These are phyloP conservation scores for Drosophila parabipectinata DNA, from an alignment of 1,140 invertebrate species.

Conservation along the genomic window DNA sequence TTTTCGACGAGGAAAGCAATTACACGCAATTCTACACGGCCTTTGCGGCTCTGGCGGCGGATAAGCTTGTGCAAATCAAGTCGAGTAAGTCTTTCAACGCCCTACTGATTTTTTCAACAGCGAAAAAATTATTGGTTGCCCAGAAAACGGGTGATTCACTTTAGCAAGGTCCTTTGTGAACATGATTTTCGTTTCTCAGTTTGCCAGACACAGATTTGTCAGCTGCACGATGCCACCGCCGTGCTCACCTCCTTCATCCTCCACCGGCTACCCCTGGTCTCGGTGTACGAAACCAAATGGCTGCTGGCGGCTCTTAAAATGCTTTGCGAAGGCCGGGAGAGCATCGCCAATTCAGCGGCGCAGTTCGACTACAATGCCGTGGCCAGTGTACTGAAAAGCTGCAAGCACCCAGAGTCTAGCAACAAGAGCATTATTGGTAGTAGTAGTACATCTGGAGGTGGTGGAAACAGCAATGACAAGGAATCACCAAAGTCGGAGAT, in stretches of 20 bases:
- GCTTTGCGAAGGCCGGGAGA: slow-evolving; percentile 70
- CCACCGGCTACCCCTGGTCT: slow-evolving; percentile 67
- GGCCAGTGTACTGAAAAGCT: slow-evolving; percentile 64
- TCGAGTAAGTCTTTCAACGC: slow-evolving; percentile 87
- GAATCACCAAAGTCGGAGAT: slow-evolving; percentile 86
- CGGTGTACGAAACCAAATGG: slow-evolving; percentile 79
- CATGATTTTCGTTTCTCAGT: slow-evolving; percentile 84
- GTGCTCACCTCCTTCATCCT: slow-evolving; percentile 81
- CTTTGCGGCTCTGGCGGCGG: slow-evolving; percentile 90
- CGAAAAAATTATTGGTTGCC: slow-evolving; percentile 18
- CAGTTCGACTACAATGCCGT: slow-evolving; percentile 77
- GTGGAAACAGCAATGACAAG: slow-evolving; percentile 84
- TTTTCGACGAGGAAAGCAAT: slow-evolving; percentile 89
- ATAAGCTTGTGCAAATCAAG: slow-evolving; percentile 89
- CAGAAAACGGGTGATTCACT: slow-evolving; percentile 38
- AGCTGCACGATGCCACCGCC: slow-evolving; percentile 75
- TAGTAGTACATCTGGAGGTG: slow-evolving; percentile 57
- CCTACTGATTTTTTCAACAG: slow-evolving; percentile 42
- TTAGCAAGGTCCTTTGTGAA: slow-evolving; percentile 9
- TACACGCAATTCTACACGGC: slow-evolving; percentile 91
- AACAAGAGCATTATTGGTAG: slow-evolving; percentile 63
- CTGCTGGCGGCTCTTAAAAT: slow-evolving; percentile 76
- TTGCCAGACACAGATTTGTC: slow-evolving; percentile 86
- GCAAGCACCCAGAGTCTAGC: slow-evolving; percentile 70
- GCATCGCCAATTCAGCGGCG: slow-evolving; percentile 11